Percentiles rank a stretch among this genome's conserved stretches.
These are phyloP conservation scores for Lacerta bilineata DNA, from an alignment of 2,797 vertebrate species.

Conservation along the genomic window DNA sequence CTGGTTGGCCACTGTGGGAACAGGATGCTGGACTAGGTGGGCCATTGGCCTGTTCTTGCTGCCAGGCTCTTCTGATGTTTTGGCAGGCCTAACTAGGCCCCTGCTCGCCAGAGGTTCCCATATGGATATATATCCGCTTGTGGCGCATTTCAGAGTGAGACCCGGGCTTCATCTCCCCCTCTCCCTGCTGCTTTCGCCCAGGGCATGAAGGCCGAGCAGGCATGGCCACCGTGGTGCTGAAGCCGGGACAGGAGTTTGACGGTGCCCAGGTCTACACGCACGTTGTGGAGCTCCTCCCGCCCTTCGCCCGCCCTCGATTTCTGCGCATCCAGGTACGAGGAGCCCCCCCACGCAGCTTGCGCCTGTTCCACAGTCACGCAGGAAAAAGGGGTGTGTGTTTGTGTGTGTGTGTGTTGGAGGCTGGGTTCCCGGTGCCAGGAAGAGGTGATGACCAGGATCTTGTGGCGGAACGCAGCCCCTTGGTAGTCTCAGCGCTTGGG, in stretches of 20 bases:
- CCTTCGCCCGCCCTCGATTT: slow-evolving; percentile 88
- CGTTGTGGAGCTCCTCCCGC: slow-evolving; percentile 80
- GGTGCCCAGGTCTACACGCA: slow-evolving; percentile 79
- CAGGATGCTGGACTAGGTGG: too few species aligned
- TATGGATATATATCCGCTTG: too few species aligned
- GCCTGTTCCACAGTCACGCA: not conserved
- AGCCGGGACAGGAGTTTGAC: slow-evolving; percentile 75
- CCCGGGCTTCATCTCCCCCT: accelerated
- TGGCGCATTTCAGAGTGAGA: too few species aligned
- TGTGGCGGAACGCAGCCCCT: too few species aligned
- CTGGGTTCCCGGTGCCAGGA: too few species aligned
- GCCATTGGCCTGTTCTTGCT: too few species aligned
- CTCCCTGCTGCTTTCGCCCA: slow-evolving; percentile 51
- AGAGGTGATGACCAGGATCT: too few species aligned
- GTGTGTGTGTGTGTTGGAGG: not conserved
- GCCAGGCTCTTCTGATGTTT: too few species aligned
- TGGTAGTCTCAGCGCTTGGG: too few species aligned
- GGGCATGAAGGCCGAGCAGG: slow-evolving; percentile 89
- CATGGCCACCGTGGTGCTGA: slow-evolving; percentile 89
- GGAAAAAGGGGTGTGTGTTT: not conserved
- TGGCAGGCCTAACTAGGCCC: too few species aligned
- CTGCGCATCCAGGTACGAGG: slow-evolving; percentile 86
- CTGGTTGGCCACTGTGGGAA: too few species aligned
- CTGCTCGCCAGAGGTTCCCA: too few species aligned
- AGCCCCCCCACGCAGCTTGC: not conserved